Conservation (phyloP, 64 coral and sea anemone genomes). For the Catalaphyllia jardinei region DNA sequence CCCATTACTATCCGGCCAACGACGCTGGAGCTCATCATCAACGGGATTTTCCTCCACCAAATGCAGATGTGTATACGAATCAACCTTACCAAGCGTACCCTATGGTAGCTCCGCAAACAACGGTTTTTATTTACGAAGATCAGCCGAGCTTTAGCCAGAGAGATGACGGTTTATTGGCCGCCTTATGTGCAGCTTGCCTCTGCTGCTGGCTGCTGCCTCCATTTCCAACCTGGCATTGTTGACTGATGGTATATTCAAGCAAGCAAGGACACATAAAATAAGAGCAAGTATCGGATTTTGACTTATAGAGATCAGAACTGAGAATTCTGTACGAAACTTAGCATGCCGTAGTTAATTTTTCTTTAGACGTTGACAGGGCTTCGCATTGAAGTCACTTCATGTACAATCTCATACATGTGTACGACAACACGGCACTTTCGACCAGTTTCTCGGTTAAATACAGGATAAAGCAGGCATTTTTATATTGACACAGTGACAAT, state of each 20-base stretch:
- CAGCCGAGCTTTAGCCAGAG: constrained; percentile 22
- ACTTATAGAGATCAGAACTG: too few species aligned
- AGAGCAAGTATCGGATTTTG: too few species aligned
- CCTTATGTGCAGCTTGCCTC: constrained; percentile 23
- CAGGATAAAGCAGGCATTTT: too few species aligned
- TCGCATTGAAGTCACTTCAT: too few species aligned
- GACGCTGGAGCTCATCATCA: not conserved
- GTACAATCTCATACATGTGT: too few species aligned
- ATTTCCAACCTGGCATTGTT: constrained; percentile 25
- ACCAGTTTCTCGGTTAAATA: too few species aligned
- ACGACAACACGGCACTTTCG: too few species aligned
- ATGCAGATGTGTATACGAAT: not conserved
- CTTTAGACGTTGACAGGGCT: too few species aligned
- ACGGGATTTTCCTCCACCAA: constrained; percentile 10
- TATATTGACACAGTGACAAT: too few species aligned
- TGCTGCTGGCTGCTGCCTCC: constrained; percentile 26
- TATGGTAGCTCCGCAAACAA: constrained; percentile 13
- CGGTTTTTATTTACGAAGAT: constrained; percentile 27
- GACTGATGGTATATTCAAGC: not conserved
- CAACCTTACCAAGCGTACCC: constrained; percentile 30
- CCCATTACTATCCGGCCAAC: constrained; percentile 13
- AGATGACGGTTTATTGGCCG: not conserved
- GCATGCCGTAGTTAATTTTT: too few species aligned
- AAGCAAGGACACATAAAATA: too few species aligned
- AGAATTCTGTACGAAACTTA: too few species aligned